Conservation (phyloP, 2,888 invertebrate genomes). For the Agrochola lychnidis region DNA sequence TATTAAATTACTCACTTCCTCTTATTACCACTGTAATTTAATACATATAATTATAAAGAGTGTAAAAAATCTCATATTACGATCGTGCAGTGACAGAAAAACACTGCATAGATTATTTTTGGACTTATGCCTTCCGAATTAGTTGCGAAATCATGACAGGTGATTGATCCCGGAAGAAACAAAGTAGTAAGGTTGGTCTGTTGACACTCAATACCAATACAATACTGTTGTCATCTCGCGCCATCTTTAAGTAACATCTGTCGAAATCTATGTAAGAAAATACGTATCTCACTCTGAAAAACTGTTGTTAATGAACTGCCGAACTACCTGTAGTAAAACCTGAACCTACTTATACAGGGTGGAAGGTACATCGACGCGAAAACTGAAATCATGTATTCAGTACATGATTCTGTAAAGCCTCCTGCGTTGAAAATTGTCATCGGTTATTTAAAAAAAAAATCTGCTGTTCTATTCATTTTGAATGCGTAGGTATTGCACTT, state of each 20-base stretch:
- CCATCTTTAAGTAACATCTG: neutral
- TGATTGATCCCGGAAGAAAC: conserved; percentile 19
- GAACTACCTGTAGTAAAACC: neutral
- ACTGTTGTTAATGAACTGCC: neutral
- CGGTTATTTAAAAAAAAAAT: too few species aligned
- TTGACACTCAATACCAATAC: too few species aligned
- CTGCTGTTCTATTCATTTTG: too few species aligned
- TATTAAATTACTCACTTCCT: conserved; percentile 63
- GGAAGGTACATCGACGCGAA: too few species aligned
- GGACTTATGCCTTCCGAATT: neutral
- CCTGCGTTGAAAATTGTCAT: too few species aligned
- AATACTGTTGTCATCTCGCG: neutral
- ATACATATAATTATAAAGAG: conserved; percentile 57
- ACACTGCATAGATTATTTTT: conserved; percentile 19
- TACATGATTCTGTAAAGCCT: too few species aligned
- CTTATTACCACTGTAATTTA: conserved; percentile 57
- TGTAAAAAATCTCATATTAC: conserved; percentile 54
- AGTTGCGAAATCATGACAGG: neutral
- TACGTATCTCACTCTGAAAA: neutral
- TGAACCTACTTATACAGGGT: too few species aligned
- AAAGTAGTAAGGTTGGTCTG: neutral
- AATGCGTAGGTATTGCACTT: too few species aligned
- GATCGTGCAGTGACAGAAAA: conserved; percentile 38
- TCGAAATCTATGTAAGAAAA: neutral
- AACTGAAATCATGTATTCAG: too few species aligned